Percentiles rank a stretch among this genome's conserved stretches.
phyloP scores from a whole-genome alignment of 2,888 invertebrate genomes.

The Hololepta plana region DNA sequence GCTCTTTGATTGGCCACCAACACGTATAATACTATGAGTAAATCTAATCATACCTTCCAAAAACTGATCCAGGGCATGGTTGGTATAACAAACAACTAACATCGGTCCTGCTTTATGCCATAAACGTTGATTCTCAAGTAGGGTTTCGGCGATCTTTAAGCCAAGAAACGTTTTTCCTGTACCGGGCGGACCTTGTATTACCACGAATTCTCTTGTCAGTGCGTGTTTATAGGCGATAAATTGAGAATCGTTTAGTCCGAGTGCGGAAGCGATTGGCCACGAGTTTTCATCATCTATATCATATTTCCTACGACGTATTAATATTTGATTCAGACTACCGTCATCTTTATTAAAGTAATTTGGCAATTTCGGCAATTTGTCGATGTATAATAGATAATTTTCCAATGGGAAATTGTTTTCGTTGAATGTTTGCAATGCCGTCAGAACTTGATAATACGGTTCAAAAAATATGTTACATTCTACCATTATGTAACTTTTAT shows the following conservation, averaged over 20 bases:
- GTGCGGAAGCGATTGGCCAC: conserved; percentile 30
- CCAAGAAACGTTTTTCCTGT: conserved; percentile 76
- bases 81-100: conserved; percentile 64
- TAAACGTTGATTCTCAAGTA: conserved; percentile 28
- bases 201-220: conserved; percentile 48
- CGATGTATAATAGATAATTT: conserved; percentile 39
- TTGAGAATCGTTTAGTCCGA: conserved; percentile 48
- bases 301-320: conserved; percentile 12
- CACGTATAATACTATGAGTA: conserved; percentile 42
- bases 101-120: conserved; percentile 6
- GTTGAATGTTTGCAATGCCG: conserved; percentile 41
- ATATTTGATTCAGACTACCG: background rate
- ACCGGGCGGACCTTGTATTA: conserved; percentile 79
- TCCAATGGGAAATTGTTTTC: conserved; percentile 44
- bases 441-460: conserved; percentile 57
- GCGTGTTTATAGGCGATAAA: conserved; percentile 45
- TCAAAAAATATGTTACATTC: conserved; percentile 69
- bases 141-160: conserved; percentile 47
- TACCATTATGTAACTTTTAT: conserved; percentile 37
- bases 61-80: conserved; percentile 78
- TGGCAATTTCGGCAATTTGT: conserved; percentile 10
- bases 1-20: conserved; percentile 52
- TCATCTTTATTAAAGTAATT: conserved; percentile 6
- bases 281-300: too few relatives aligned
- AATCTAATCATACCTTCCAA: conserved; percentile 44